Evolutionary conservation across 2,888 invertebrate species (phyloP).

Genomic region (Scaptomyza cyrtandrae): DNA sequence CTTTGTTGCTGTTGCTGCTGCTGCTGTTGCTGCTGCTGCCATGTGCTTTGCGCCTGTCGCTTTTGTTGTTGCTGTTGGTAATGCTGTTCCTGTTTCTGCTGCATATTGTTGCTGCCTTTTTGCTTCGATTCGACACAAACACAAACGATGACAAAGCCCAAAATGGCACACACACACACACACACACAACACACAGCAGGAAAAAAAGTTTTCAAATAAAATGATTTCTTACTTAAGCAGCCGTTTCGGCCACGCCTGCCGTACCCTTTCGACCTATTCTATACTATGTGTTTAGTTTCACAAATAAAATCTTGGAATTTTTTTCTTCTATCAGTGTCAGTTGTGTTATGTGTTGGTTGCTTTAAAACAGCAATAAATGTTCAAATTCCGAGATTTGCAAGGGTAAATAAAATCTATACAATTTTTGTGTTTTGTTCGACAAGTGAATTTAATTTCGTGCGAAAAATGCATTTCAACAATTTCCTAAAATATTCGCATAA

Average conservation of each 20-base stretch:
- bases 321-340: background rate
- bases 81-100: conserved; percentile 29
- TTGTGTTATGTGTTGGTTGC: too few species aligned
- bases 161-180: conserved; percentile 28
- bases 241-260: conserved; percentile 34
- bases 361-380: too few species aligned
- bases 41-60: conserved; percentile 50
- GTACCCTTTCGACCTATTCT: background rate
- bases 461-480: too few species aligned
- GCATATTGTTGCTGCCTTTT: conserved; percentile 7
- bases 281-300: conserved; percentile 11
- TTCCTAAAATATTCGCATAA: background rate
- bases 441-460: too few species aligned
- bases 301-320: conserved; percentile 18
- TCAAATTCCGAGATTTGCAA: too few species aligned
- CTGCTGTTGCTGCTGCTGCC: conserved; percentile 37
- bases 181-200: conserved; percentile 9
- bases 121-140: conserved; percentile 23
- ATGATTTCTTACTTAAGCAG: conserved; percentile 75
- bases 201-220: conserved; percentile 74
- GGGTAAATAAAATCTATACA: too few species aligned
- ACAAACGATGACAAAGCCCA: conserved; percentile 25
- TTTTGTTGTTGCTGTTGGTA: conserved; percentile 13
- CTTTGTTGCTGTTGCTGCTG: conserved; percentile 67
- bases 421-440: too few species aligned